Evolutionary conservation across 92 coral and sea anemone genomes (phyloP).

Genomic region (Zoanthus gigantus): DNA sequence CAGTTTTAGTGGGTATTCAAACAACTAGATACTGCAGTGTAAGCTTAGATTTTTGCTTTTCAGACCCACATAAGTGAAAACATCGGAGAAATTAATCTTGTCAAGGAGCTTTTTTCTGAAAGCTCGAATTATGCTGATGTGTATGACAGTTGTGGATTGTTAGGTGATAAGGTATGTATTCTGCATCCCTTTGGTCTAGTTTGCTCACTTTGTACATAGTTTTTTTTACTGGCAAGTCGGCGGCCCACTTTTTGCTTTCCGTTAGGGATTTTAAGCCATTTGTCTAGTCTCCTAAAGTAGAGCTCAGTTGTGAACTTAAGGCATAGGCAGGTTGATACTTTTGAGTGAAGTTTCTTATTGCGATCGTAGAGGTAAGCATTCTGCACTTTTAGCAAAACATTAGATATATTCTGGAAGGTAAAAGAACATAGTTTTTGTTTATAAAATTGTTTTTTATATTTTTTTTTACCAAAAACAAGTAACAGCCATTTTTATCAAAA

Average conservation of each 20-base stretch:
- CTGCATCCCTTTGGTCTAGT: background rate
- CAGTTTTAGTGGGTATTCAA: background rate
- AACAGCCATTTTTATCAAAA: too few relatives aligned
- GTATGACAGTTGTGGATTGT: conserved; percentile 68
- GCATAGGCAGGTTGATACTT: too few relatives aligned
- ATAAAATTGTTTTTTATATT: too few relatives aligned
- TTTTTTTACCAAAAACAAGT: too few relatives aligned
- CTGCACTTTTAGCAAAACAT: too few relatives aligned
- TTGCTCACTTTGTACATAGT: background rate
- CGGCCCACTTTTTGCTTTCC: background rate
- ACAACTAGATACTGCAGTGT: background rate
- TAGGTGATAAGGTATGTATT: conserved; percentile 62
- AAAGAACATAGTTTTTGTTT: too few relatives aligned
- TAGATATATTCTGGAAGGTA: too few relatives aligned
- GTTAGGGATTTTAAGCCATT: background rate
- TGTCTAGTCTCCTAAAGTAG: background rate
- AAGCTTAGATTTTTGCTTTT: background rate
- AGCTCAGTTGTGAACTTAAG: too few relatives aligned
- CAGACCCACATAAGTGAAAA: conserved; percentile 82
- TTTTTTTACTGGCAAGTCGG: background rate
- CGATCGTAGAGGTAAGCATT: too few relatives aligned
- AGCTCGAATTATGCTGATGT: conserved; percentile 64
- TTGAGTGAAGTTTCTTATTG: too few relatives aligned
- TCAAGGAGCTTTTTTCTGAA: conserved; percentile 55
- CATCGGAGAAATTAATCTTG: conserved; percentile 62